Percentiles rank a stretch among this genome's conserved stretches.
Conservation (phyloP, 1,140 invertebrate species). For the Xylocopa sonorina region DNA sequence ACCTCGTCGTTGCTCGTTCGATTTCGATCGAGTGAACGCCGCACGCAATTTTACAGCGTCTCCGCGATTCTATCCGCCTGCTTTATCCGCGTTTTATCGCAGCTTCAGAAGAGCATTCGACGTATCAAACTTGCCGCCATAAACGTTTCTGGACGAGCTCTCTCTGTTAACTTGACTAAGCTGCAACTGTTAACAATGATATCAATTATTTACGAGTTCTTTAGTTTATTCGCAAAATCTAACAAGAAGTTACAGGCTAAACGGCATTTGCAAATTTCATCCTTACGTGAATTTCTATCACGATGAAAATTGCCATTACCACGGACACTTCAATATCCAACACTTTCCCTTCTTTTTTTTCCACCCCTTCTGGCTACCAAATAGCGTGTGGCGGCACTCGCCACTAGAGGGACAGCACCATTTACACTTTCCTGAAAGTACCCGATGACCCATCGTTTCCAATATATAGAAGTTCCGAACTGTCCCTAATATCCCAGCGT, state of each 20-base stretch:
- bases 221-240: too few relatives aligned
- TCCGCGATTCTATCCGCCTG: background rate
- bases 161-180: background rate
- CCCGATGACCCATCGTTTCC: too few relatives aligned
- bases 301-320: background rate
- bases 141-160: background rate
- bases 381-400: too few relatives aligned
- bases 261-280: background rate
- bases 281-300: background rate
- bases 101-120: background rate
- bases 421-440: too few relatives aligned
- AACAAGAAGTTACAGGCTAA: too few relatives aligned
- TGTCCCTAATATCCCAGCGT: too few relatives aligned
- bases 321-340: background rate
- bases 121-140: background rate
- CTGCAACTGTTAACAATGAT: background rate
- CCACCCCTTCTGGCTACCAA: background rate
- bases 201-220: too few relatives aligned
- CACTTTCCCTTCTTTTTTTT: background rate
- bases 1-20: constrained; percentile 4
- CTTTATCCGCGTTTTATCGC: constrained; percentile 14
- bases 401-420: too few relatives aligned
- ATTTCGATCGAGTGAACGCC: constrained; percentile 10
- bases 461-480: too few relatives aligned
- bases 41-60: constrained; percentile 7